Conservation (phyloP, 1,140 invertebrate genomes). For the Orius laevigatus region DNA sequence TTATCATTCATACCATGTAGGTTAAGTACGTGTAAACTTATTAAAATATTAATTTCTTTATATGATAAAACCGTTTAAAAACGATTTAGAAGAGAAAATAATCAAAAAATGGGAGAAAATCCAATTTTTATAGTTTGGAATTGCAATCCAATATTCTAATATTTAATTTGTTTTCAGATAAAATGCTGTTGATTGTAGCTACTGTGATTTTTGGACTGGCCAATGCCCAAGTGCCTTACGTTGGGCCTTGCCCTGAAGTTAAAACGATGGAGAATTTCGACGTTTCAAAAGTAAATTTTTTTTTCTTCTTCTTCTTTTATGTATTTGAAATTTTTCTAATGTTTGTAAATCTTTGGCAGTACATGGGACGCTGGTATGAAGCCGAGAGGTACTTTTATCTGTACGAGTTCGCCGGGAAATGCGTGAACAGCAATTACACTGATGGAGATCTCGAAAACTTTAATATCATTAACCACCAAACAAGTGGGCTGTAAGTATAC, state of each 20-base stretch:
- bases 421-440: slow-evolving; percentile 49
- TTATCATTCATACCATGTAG: too few relatives aligned
- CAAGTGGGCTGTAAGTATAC: slow-evolving; percentile 40
- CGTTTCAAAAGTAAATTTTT: slow-evolving; percentile 32
- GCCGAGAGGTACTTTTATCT: slow-evolving; percentile 55
- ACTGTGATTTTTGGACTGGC: not conserved
- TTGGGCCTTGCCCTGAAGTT: slow-evolving; percentile 45
- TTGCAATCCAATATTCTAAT: too few relatives aligned
- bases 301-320: slow-evolving; percentile 4
- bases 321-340: slow-evolving; percentile 3
- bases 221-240: slow-evolving; percentile 38
- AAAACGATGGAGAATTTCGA: slow-evolving; percentile 41
- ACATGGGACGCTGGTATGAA: slow-evolving; percentile 64
- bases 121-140: too few relatives aligned
- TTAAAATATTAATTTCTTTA: too few relatives aligned
- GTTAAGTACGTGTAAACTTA: too few relatives aligned
- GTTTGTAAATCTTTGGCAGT: slow-evolving; percentile 32
- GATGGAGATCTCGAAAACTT: slow-evolving; percentile 38
- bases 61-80: too few relatives aligned
- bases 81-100: too few relatives aligned
- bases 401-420: slow-evolving; percentile 58
- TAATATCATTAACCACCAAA: slow-evolving; percentile 43
- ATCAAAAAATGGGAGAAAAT: too few relatives aligned
- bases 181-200: too few relatives aligned
- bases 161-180: too few relatives aligned